Conservation (phyloP, 1,140 invertebrate species). For the Drosophila grimshawi region DNA sequence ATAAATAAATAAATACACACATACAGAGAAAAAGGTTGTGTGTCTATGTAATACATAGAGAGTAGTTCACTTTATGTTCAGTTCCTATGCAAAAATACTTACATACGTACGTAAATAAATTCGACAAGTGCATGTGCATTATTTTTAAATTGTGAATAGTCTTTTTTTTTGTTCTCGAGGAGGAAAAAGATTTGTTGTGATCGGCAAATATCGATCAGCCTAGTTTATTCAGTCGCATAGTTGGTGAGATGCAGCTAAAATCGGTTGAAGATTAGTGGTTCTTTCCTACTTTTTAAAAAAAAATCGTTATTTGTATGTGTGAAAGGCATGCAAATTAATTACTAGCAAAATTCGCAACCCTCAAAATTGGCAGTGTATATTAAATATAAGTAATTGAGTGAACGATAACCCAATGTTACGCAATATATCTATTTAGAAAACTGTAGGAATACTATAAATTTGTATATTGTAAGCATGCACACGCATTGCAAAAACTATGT, state of each 20-base stretch:
- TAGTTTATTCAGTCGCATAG: conserved; percentile 64
- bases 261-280: conserved; percentile 47
- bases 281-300: conserved; percentile 12
- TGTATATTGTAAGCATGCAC: background rate
- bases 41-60: conserved; percentile 9
- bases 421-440: background rate
- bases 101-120: conserved; percentile 29
- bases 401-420: background rate
- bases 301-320: conserved; percentile 10
- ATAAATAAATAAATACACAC: conserved; percentile 2
- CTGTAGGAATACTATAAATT: background rate
- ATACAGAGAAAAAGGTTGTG: background rate
- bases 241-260: conserved; percentile 73
- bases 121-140: conserved; percentile 67
- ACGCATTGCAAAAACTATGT: conserved; percentile 4
- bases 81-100: conserved; percentile 10
- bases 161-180: conserved; percentile 58
- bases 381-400: background rate
- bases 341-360: background rate
- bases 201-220: conserved; percentile 73
- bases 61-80: conserved; percentile 12
- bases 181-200: conserved; percentile 69
- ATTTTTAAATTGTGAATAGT: conserved; percentile 73
- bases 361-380: background rate
- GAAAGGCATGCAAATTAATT: background rate